Evolutionary conservation across 1,140 invertebrate species (phyloP), one percentile per base, ranked within the genome.

Genomic region (Hyposmocoma kahamanoa): DNA sequence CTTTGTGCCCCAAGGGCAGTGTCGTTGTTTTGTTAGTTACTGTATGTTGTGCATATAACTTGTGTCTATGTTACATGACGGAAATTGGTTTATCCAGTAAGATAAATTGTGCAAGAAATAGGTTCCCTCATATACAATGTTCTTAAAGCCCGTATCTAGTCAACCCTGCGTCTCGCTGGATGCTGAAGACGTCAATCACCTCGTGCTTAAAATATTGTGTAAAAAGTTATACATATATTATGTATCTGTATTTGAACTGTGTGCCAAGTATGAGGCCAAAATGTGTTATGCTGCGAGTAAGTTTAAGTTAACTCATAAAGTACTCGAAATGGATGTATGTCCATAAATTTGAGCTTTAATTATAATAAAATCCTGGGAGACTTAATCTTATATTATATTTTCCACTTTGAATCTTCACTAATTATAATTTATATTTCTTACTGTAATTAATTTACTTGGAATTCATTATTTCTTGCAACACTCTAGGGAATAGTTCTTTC

Each of bases 271-370:
- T 46, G 30, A 41, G 44, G 58, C 56, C 59, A 56, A 66, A 62
- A 49, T 56, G 49, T 56, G 63, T 56, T n/a, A 50, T 59, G 58
- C 58, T 66, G 55, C 28, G 51, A 26, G 55, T 60, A 60, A 42
- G 34, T 57, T 73, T 67, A 59, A 53, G 56, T 67, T 59, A 55
- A 55, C 53, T 58, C 62, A 58, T 62, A 58, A 52, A 60, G n/a
- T 61, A 60, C 49, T 48, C 44, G 47, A 51, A 56, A 66, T 62
- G 61, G 64, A 60, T 66, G 57, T 56, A 54, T 68, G 68, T 70
- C 61, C 62, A 75, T 72, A 73, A 71, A 73, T 73, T 73, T 77
- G 72, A 84, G 80, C 79, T 83, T 83, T 83, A 83, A 84, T 78
- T 81, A 84, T 73, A 62, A 62, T 81, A 74, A 79, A 78, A 63